phyloP scores from a whole-genome alignment of 2,113 vertebrate genomes.

The Scalopus aquaticus region DNA sequence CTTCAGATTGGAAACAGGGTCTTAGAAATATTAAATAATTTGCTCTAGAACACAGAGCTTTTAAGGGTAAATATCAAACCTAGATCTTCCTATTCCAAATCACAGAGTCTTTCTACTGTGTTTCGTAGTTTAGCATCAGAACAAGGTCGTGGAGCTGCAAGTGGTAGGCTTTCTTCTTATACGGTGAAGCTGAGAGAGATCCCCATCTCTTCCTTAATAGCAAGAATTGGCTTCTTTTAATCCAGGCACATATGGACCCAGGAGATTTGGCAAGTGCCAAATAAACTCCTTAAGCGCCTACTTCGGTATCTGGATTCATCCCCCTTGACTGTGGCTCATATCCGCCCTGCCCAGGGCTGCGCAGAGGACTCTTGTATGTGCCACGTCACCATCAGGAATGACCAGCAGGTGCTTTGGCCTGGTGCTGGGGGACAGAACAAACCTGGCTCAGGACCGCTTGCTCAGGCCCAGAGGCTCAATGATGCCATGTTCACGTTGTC shows the following conservation, averaged over 20 bases:
- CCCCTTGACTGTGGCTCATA: background rate
- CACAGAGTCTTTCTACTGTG: background rate
- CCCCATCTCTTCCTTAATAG: slow-evolving; percentile 29
- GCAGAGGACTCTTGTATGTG: background rate
- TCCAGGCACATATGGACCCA: background rate
- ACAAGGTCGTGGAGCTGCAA: background rate
- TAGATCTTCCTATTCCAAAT: slow-evolving; percentile 1
- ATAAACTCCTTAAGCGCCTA: background rate
- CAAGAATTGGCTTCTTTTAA: slow-evolving; percentile 34
- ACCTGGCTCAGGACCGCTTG: background rate
- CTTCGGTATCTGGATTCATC: background rate
- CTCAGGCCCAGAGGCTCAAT: background rate
- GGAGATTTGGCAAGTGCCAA: background rate
- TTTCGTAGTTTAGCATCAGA: background rate
- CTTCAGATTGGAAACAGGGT: slow-evolving; percentile 1
- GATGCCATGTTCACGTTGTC: background rate
- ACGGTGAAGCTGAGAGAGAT: background rate
- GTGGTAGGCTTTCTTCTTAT: background rate
- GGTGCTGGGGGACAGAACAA: background rate
- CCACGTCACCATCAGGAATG: background rate
- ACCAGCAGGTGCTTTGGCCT: background rate
- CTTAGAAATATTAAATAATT: background rate
- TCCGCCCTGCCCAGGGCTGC: background rate
- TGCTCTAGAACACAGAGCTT: background rate
- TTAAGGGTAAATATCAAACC: background rate